Percentiles rank a stretch among this genome's conserved stretches.
phyloP scores from a whole-genome alignment of 1,140 invertebrate species.

The Ooceraea biroi region DNA sequence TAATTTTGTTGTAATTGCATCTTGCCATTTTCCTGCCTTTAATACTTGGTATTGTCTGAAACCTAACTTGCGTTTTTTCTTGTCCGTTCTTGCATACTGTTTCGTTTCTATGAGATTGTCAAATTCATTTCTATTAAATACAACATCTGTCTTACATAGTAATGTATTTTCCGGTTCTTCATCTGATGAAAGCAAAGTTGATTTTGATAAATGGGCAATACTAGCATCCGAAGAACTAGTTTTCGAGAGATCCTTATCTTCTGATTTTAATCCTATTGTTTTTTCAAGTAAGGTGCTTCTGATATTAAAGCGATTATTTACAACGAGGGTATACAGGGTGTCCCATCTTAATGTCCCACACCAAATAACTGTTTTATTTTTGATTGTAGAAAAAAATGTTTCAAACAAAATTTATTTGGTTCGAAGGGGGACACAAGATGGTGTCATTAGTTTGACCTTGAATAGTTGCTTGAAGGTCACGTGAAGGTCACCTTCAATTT shows the following conservation, averaged over 20 bases:
- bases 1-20: constrained; percentile 24
- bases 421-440: no score
- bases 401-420: no score
- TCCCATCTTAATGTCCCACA: no score
- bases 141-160: background rate
- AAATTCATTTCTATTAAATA: constrained; percentile 28
- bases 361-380: no score
- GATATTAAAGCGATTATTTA: constrained; percentile 7
- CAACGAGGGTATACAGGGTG: constrained; percentile 1
- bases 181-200: constrained; percentile 2
- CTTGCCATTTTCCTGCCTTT: constrained; percentile 12
- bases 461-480: no score
- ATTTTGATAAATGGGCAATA: background rate
- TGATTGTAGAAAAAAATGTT: no score
- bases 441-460: no score
- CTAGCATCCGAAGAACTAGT: background rate
- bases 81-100: constrained; percentile 27
- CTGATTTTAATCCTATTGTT: background rate
- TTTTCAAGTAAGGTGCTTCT: background rate
- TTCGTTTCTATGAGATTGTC: constrained; percentile 17
- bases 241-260: background rate
- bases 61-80: background rate
- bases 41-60: constrained; percentile 20
- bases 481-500: no score
- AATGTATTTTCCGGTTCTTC: background rate